Conservation (phyloP, 2,888 invertebrate genomes). For the Drosophila flavopinicola region DNA sequence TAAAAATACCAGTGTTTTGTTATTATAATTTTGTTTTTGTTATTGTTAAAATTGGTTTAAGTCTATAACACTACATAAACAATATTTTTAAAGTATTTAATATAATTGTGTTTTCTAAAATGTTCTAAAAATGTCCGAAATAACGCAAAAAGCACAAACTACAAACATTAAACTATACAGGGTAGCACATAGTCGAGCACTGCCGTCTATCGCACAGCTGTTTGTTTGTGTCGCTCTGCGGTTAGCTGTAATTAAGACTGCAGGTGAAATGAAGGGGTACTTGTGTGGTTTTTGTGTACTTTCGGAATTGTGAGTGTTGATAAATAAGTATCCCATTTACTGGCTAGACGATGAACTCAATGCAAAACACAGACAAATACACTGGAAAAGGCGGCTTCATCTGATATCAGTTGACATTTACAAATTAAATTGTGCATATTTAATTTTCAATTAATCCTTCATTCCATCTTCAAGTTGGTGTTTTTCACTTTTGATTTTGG, state of each 20-base stretch:
- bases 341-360: slow-evolving; percentile 35
- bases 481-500: background rate
- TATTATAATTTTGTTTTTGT: no score
- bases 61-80: no score
- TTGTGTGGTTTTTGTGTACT: slow-evolving; percentile 23
- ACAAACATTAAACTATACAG: background rate
- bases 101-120: no score
- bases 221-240: slow-evolving; percentile 22
- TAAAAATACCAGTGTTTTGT: no score
- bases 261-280: slow-evolving; percentile 24
- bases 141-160: no score
- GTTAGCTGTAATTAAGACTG: slow-evolving; percentile 55
- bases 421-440: slow-evolving; percentile 2
- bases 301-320: slow-evolving; percentile 23
- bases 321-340: slow-evolving; percentile 40
- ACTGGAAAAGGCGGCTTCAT: background rate
- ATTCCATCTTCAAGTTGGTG: background rate
- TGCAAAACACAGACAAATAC: slow-evolving; percentile 8
- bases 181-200: background rate
- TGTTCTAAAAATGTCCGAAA: no score
- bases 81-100: no score
- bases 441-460: background rate
- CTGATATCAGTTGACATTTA: background rate
- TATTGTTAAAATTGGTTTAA: no score
- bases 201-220: background rate